Evolutionary conservation across 2,888 invertebrate species (phyloP).

Genomic region (Nebria salina): DNA sequence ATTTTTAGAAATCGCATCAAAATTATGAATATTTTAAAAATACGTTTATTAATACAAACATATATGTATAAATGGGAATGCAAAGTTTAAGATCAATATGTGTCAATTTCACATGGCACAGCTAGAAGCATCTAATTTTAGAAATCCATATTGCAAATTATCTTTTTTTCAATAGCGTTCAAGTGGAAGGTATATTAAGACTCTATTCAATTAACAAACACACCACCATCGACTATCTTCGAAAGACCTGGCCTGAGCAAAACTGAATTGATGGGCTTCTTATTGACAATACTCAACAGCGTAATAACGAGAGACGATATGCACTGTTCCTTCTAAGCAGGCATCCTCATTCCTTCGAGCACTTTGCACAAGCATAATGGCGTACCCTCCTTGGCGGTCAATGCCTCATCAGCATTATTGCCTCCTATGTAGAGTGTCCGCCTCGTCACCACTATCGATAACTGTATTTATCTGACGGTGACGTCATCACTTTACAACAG

Average conservation of each 20-base stretch:
- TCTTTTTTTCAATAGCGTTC: slow-evolving; percentile 4
- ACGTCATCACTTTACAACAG: slow-evolving; percentile 40
- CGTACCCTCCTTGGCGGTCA: slow-evolving; percentile 2
- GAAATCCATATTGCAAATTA: slow-evolving; percentile 23
- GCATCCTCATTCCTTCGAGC: background rate
- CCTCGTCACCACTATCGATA: slow-evolving; percentile 28
- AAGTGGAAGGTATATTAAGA: slow-evolving; percentile 26
- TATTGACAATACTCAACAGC: slow-evolving; percentile 4
- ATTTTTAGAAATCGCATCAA: no score
- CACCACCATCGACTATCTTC: background rate
- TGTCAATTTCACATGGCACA: background rate
- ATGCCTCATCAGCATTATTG: slow-evolving; percentile 34
- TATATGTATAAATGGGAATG: background rate
- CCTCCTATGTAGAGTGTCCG: slow-evolving; percentile 12
- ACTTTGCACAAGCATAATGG: background rate
- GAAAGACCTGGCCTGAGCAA: background rate
- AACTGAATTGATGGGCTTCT: background rate
- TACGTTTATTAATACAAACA: no score
- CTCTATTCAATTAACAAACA: slow-evolving; percentile 19
- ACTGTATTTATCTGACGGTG: slow-evolving; percentile 33
- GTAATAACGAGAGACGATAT: background rate
- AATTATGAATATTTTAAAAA: no score
- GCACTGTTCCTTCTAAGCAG: background rate
- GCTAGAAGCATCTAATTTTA: slow-evolving; percentile 10
- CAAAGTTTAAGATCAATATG: background rate